Evolutionary conservation across 2,113 vertebrate genomes (phyloP).

Genomic region (Maccullochella peelii): DNA sequence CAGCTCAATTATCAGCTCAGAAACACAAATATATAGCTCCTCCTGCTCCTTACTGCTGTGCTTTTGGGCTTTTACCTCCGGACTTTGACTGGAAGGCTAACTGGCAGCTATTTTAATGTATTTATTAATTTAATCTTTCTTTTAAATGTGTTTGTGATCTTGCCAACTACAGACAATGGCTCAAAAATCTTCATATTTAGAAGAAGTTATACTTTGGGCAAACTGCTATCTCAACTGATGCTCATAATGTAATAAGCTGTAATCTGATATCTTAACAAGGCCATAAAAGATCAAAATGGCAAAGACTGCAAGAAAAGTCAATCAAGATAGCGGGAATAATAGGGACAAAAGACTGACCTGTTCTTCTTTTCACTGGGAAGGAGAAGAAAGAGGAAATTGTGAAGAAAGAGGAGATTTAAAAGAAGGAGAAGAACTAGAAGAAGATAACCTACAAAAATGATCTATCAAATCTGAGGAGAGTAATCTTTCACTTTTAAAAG

Average conservation of each 20-base stretch:
- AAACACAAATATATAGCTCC: not conserved
- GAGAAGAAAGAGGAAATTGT: not conserved
- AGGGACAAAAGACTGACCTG: not conserved
- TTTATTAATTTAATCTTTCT: not conserved
- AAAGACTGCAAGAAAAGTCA: not conserved
- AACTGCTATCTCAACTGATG: not conserved
- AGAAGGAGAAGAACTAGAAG: too few relatives aligned
- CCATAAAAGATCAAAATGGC: not conserved
- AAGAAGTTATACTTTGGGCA: not conserved
- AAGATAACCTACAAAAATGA: not conserved
- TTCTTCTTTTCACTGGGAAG: not conserved
- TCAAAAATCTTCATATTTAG: not conserved
- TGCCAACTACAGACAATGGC: not conserved
- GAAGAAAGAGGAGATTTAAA: not conserved
- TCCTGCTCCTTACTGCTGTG: not conserved
- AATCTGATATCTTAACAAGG: not conserved
- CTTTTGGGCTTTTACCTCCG: not conserved
- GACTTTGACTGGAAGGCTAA: not conserved
- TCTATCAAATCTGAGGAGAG: not conserved
- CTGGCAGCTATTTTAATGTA: not conserved
- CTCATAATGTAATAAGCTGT: not conserved
- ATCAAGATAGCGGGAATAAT: too few relatives aligned
- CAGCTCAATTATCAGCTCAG: not conserved
- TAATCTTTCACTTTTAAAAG: constrained; percentile 17
- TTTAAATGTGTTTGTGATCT: not conserved